phyloP scores from a whole-genome alignment of 2,888 invertebrate genomes.

The Eristalinus sepulchralis region DNA sequence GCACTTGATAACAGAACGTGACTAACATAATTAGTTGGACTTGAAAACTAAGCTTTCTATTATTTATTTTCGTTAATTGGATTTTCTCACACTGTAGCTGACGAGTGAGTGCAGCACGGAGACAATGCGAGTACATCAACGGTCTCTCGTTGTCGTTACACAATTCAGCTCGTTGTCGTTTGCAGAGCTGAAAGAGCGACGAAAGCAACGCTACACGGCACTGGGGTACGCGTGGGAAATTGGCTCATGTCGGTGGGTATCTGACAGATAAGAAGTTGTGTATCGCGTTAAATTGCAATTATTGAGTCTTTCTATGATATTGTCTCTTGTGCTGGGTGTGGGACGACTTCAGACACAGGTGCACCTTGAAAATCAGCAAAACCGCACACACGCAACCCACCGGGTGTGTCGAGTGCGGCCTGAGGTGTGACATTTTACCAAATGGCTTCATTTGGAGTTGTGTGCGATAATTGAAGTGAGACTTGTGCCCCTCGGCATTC shows the following conservation, averaged over 20 bases:
- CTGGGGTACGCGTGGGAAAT: slow-evolving; percentile 20
- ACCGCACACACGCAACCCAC: neutral
- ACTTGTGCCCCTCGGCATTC: neutral
- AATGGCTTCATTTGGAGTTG: slow-evolving; percentile 11
- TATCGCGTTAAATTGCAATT: neutral
- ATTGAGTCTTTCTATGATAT: neutral
- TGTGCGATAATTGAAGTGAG: slow-evolving; percentile 13
- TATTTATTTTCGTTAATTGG: slow-evolving; percentile 33
- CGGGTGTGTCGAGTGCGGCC: neutral
- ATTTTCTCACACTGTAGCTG: slow-evolving; percentile 8
- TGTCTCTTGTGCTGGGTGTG: neutral
- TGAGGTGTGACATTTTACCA: slow-evolving; percentile 23
- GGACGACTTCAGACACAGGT: neutral
- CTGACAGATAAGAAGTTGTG: slow-evolving; percentile 3
- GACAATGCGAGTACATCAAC: neutral
- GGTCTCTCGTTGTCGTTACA: neutral
- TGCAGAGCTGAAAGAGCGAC: neutral
- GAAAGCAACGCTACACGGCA: neutral
- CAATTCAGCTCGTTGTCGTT: neutral
- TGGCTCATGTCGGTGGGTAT: slow-evolving; percentile 1
- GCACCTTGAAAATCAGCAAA: neutral
- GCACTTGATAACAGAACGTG: slow-evolving; percentile 26
- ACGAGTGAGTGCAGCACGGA: neutral
- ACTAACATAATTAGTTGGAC: slow-evolving; percentile 27
- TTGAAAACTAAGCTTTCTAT: slow-evolving; percentile 20